These are phyloP conservation scores for Dipodomys merriami DNA, from an alignment of 2,113 vertebrate species.

Conservation along the genomic window DNA sequence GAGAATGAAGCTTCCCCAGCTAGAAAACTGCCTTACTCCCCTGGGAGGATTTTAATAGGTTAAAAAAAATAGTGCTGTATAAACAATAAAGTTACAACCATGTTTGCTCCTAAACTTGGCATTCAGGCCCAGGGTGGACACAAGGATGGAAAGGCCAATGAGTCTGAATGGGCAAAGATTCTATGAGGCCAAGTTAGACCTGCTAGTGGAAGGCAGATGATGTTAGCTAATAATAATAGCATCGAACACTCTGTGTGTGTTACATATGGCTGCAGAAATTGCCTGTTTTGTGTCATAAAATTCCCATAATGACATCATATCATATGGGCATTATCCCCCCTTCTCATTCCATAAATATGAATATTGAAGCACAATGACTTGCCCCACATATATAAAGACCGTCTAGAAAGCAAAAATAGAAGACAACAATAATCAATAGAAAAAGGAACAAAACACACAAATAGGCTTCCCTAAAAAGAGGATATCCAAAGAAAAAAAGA, in stretches of 20 bases:
- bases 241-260: neutral
- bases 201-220: neutral
- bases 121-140: no score
- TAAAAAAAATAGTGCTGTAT: neutral
- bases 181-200: neutral
- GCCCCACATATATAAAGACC: neutral
- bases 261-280: neutral
- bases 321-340: neutral
- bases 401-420: neutral
- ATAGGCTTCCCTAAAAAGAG: neutral
- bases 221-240: neutral
- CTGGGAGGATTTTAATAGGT: neutral
- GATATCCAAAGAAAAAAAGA: neutral
- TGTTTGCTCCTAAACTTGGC: neutral
- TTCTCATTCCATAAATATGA: neutral
- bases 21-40: neutral
- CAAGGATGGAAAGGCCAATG: fast-evolving
- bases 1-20: neutral
- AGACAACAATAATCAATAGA: neutral
- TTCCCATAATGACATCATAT: neutral
- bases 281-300: neutral
- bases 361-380: neutral
- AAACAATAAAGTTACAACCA: neutral
- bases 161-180: neutral
- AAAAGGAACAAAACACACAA: neutral